Evolutionary conservation across 2,113 vertebrate genomes (phyloP).

Genomic region (Prietella phreatophila): DNA sequence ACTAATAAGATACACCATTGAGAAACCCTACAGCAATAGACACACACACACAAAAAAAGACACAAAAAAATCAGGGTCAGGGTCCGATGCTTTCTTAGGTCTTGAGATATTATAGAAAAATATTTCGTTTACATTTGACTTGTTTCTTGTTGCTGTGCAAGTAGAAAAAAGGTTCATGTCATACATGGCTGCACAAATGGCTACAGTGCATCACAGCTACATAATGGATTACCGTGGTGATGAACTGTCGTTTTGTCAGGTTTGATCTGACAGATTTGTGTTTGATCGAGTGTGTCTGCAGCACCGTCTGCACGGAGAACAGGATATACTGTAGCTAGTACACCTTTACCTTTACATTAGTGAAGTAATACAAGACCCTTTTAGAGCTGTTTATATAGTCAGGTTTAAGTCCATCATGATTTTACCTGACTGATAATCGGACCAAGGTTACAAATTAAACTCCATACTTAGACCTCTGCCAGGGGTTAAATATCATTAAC

Average conservation of each 20-base stretch:
- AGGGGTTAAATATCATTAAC: conserved; percentile 3
- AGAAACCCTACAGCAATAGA: conserved; percentile 86
- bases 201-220: conserved; percentile 48
- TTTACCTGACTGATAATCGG: conserved; percentile 24
- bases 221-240: conserved; percentile 35
- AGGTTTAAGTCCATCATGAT: conserved; percentile 12
- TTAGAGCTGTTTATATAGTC: not conserved
- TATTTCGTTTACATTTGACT: conserved; percentile 52
- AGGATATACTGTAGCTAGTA: conserved; percentile 1
- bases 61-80: conserved; percentile 64
- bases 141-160: conserved; percentile 53
- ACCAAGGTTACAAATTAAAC: conserved; percentile 13
- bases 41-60: conserved; percentile 64
- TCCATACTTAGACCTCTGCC: not conserved
- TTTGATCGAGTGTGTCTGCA: conserved; percentile 21
- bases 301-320: not conserved
- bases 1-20: conserved; percentile 88
- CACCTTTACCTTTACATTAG: not conserved
- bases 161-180: conserved; percentile 48
- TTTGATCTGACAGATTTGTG: conserved; percentile 2
- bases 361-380: not conserved
- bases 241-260: not conserved
- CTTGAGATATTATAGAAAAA: conserved; percentile 69
- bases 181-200: conserved; percentile 41
- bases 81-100: conserved; percentile 77